Evolutionary conservation across 2,797 vertebrate species (phyloP).

Genomic region (Poeciliopsis gracilis): DNA sequence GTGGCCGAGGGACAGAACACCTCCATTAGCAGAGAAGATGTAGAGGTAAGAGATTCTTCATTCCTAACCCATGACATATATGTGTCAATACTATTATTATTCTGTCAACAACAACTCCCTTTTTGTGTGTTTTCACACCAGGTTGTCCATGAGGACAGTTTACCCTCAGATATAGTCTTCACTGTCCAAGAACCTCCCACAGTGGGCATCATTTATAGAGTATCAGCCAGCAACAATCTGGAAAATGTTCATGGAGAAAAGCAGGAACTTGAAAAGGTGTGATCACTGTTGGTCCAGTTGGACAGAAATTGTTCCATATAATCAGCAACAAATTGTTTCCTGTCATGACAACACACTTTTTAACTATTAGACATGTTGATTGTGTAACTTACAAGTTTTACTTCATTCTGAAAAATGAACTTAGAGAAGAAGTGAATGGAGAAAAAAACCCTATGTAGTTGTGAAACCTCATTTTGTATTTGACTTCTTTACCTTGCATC

Average conservation of each 20-base stretch:
- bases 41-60: conserved; percentile 77
- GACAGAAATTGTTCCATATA: background rate
- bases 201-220: conserved; percentile 80
- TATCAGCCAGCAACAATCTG: conserved; percentile 50
- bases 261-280: conserved; percentile 47
- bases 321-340: background rate
- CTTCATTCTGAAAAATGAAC: background rate
- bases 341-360: background rate
- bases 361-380: background rate
- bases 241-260: conserved; percentile 21
- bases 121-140: conserved; percentile 4
- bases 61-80: background rate
- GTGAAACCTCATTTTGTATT: background rate
- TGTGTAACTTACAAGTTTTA: background rate
- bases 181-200: conserved; percentile 75
- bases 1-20: conserved; percentile 87
- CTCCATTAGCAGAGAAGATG: conserved; percentile 80
- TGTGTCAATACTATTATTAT: background rate
- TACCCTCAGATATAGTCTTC: conserved; percentile 84
- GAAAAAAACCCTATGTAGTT: background rate
- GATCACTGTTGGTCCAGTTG: background rate
- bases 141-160: conserved; percentile 85
- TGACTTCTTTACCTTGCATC: background rate
- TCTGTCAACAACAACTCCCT: background rate
- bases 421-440: background rate